Base-by-base conservation (phyloP, 2,113 vertebrate species). In the Eretmochelys imbricata region DNA sequence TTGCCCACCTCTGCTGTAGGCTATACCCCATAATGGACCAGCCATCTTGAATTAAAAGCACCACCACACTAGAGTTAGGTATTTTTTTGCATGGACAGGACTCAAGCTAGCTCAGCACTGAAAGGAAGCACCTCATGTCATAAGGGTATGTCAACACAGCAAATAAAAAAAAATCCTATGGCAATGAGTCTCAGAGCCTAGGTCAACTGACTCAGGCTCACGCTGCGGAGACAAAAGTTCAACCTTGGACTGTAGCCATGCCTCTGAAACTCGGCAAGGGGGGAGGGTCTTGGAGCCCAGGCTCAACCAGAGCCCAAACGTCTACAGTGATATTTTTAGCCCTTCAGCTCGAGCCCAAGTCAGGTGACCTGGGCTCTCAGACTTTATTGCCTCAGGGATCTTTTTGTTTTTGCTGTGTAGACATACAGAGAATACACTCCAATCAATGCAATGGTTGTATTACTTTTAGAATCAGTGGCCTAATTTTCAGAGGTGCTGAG, bases 11-110 rank as follows among this genome's bases (percentile, higher is more conserved):
- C 38, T 42, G 16, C 20, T 87, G 54, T 2, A 29, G 10, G n/a
- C 50, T 75, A 0, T n/a, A 17, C 2, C 0, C 9, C 2, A 27
- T 3, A n/a, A 49, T 1, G n/a, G 49, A 11, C 59, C 46, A 54
- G 12, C 2, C 49, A 42, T 59, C 57, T 27, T 1, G 10, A 59
- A 27, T 59, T 29, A 29, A 59, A 59, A 59, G 57, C 57, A 59
- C 27, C 57, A 27, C 57, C 2, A 5, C 27, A 59, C 57, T 59
- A 59, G 25, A 59, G 57, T 29, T 59, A 17, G 42, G 48, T 49
- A 4, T 3, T 93, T 25, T 46, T 72, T 50, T 6, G 0, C 0
- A 0, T 0, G 3, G 10, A 35, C 3, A 17, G 55, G 10, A 53
- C 85, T 8, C 1, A 6, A 1, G 3, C 22, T 48, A 14, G 6